These are phyloP conservation scores for Drosophila miranda DNA, from an alignment of 1,140 invertebrate species.

Conservation along the genomic window DNA sequence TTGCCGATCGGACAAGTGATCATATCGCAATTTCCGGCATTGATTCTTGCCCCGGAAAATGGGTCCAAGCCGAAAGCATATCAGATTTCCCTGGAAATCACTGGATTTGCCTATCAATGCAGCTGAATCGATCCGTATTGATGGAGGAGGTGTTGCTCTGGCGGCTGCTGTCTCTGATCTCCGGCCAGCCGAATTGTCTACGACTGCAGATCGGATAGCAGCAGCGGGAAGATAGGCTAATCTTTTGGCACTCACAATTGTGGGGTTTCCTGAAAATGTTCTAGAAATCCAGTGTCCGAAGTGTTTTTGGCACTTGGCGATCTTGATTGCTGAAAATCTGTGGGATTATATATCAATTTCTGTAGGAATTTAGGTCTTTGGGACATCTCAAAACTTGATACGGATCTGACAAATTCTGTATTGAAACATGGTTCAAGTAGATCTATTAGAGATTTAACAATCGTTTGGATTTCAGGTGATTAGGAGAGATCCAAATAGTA, in stretches of 20 bases:
- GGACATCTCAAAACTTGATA: too few relatives aligned
- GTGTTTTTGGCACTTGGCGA: constrained; percentile 22
- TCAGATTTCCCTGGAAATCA: constrained; percentile 66
- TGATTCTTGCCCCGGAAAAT: constrained; percentile 35
- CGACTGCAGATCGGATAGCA: constrained; percentile 13
- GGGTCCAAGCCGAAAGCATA: constrained; percentile 28
- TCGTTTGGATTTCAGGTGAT: not conserved
- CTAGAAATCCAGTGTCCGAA: not conserved
- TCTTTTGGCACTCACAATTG: constrained; percentile 33
- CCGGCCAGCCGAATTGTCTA: constrained; percentile 48
- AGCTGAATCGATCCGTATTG: constrained; percentile 35
- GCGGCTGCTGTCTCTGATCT: constrained; percentile 27
- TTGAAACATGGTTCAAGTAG: too few relatives aligned
- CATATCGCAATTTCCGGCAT: constrained; percentile 46
- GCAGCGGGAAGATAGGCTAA: constrained; percentile 30
- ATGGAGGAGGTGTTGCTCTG: constrained; percentile 21
- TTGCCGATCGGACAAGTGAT: constrained; percentile 72
- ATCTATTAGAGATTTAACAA: too few relatives aligned
- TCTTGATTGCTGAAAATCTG: constrained; percentile 9
- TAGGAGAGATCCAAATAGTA: not conserved
- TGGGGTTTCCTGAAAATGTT: constrained; percentile 7
- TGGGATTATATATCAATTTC: not conserved
- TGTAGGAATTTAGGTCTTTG: too few relatives aligned
- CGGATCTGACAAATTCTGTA: too few relatives aligned
- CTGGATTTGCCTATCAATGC: constrained; percentile 65